Base-by-base conservation (phyloP, 1,140 invertebrate species). In the Chlorops oryzae region DNA sequence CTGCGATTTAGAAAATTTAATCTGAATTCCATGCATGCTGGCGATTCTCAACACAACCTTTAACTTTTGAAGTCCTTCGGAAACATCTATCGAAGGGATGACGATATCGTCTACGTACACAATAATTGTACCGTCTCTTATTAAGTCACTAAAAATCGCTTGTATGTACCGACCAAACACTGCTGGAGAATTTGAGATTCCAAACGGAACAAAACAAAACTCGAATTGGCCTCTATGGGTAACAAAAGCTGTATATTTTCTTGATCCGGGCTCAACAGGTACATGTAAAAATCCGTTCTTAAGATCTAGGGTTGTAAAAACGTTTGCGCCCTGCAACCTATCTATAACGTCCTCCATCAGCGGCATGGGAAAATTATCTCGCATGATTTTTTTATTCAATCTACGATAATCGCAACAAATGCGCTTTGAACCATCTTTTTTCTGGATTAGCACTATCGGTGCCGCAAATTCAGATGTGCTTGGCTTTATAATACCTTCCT, bases 231-330 rank as follows among this genome's bases (percentile, higher is more conserved):
- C 59, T 48, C 71, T 69, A 0, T 62, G 65, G 0, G 69, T 74
- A 3, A 74, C 65, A 41, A 74, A 74, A 0, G 61, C 67, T 1
- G 73, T 72, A 15, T 68, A 55, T 21, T 56, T 63, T 44, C 65
- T 62, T 1, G 62, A 59, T 7, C 59, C 42, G 22, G 66, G 54
- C 2, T 74, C 47, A 3, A 74, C 21, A 1, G 47, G 52, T 0
- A 75, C 59, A 41, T 74, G 73, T 20, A 65, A 60, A 50, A 67
- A 73, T 0, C 63, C 65, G 25, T 51, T 76, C 28, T 58, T 77
- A 28, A 77, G 56, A 63, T 80, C 77, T 1, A 80, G 54, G 0
- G 63, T 61, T 0, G 63, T 59, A 44, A 78, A 79, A 34, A 52
- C 57, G 76, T 63, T n/a, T n/a, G n/a, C n/a, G n/a, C n/a, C n/a